phyloP scores from a whole-genome alignment of 2,888 invertebrate genomes.

The Amiota mariae region DNA sequence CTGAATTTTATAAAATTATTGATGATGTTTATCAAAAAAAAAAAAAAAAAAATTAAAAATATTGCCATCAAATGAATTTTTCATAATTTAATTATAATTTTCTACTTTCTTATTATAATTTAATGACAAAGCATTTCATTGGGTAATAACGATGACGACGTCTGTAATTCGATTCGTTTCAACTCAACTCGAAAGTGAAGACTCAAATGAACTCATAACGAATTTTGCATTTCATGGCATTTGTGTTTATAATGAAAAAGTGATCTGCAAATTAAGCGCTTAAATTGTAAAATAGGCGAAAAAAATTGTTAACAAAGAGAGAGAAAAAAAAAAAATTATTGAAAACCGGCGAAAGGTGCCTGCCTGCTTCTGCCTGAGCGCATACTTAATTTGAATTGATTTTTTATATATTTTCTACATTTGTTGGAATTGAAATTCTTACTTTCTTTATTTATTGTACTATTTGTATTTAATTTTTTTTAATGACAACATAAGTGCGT shows the following conservation, averaged over 20 bases:
- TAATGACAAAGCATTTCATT: conserved; percentile 55
- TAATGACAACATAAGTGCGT: no score
- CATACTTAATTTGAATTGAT: no score
- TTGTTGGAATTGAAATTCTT: no score
- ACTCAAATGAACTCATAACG: background rate
- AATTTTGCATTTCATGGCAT: background rate
- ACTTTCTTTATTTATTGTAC: no score
- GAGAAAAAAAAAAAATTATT: no score
- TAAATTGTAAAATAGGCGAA: background rate
- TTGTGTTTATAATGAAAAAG: background rate
- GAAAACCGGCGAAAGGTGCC: background rate
- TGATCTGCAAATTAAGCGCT: conserved; percentile 3
- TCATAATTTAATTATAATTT: conserved; percentile 34
- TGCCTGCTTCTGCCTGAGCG: no score
- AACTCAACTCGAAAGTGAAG: background rate
- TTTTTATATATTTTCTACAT: no score
- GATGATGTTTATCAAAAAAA: no score
- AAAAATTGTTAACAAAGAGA: background rate
- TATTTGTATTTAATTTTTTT: no score
- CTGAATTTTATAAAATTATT: no score
- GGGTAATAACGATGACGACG: no score
- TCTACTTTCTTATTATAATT: conserved; percentile 62
- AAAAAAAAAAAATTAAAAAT: conserved; percentile 35
- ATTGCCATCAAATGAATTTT: conserved; percentile 63
- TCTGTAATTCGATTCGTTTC: background rate